These are phyloP conservation scores for Drosophila picticornis DNA, from an alignment of 2,888 invertebrate genomes.

Conservation along the genomic window DNA sequence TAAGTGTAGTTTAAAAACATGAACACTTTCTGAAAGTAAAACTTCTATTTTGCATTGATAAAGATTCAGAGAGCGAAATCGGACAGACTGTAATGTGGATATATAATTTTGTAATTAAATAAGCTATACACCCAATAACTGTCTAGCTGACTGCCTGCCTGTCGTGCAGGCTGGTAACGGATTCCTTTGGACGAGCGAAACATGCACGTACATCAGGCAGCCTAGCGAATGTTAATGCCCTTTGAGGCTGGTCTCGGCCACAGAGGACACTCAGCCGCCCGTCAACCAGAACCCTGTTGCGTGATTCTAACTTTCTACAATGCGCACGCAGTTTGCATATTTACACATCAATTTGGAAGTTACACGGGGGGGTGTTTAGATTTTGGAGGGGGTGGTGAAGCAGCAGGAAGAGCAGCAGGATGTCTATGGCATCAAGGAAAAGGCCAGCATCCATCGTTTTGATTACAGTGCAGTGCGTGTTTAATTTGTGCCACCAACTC, in stretches of 20 bases:
- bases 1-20: not conserved
- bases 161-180: not conserved
- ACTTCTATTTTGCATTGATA: not conserved
- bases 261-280: not conserved
- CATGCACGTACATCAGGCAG: constrained; percentile 23
- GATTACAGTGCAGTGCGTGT: constrained; percentile 43
- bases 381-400: not conserved
- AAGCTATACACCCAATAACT: constrained; percentile 45
- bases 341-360: constrained; percentile 60
- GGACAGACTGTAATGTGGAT: constrained; percentile 22
- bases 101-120: constrained; percentile 68
- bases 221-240: constrained; percentile 61
- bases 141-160: not conserved
- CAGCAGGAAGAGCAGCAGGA: not conserved
- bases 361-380: not conserved
- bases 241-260: constrained; percentile 1
- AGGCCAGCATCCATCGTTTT: not conserved
- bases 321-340: constrained; percentile 72
- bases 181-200: constrained; percentile 1
- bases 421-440: not conserved
- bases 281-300: constrained; percentile 13
- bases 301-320: constrained; percentile 44
- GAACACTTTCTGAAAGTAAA: too few species aligned
- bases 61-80: constrained; percentile 10
- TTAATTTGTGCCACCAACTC: constrained; percentile 43